Percentiles rank a stretch among this genome's conserved stretches.
Conservation (phyloP, 2,113 vertebrate species). For the Tragelaphus strepsiceros region DNA sequence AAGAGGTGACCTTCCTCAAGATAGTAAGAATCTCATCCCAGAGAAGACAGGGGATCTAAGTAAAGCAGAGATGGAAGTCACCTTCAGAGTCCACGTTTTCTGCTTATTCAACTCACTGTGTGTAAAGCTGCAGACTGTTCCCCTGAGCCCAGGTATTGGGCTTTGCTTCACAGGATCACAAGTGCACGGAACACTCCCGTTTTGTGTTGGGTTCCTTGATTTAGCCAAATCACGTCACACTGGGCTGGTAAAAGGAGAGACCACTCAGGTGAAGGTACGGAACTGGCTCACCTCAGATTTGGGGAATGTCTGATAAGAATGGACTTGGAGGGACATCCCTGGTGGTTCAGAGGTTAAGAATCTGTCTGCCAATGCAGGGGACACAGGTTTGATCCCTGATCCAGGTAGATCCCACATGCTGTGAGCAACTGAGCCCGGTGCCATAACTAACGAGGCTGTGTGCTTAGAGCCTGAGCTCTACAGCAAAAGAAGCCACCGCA, state of each 20-base stretch:
- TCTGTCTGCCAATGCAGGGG: background rate
- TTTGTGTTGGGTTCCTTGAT: background rate
- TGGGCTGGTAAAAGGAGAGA: background rate
- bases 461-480: background rate
- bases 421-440: background rate
- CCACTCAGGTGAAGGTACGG: background rate
- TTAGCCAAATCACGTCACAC: background rate
- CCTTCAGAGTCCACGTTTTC: background rate
- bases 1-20: background rate
- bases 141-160: background rate
- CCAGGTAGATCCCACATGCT: background rate
- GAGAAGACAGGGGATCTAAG: background rate
- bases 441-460: background rate
- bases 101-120: background rate
- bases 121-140: background rate
- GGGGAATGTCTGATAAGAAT: background rate
- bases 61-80: background rate
- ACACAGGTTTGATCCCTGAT: background rate
- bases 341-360: background rate
- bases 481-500: background rate
- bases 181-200: fast-evolving
- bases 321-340: background rate
- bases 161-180: background rate
- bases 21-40: background rate
- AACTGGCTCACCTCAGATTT: background rate